A percentile compares a stretch with the other conserved stretches of the same genome.
These are phyloP conservation scores for Vireo griseus DNA, from an alignment of 2,797 vertebrate species.

Conservation along the genomic window DNA sequence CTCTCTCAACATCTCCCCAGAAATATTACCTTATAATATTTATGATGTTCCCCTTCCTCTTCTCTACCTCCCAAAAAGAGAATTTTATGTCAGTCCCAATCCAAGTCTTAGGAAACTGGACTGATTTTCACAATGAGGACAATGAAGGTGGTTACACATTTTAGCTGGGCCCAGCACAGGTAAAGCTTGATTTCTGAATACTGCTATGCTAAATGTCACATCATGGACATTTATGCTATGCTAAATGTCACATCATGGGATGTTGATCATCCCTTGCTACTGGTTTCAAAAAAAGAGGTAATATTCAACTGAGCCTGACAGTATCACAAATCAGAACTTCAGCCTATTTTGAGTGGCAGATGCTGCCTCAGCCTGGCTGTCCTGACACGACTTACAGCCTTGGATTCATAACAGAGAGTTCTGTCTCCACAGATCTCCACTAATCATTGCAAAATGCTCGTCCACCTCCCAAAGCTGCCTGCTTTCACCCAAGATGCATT, in stretches of 20 bases:
- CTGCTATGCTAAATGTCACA: not conserved
- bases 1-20: not conserved
- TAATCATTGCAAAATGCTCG: rapidly evolving
- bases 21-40: not conserved
- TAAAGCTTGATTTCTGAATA: not conserved
- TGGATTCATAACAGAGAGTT: not conserved
- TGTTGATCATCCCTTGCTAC: not conserved
- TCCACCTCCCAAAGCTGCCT: not conserved
- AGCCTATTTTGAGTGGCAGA: not conserved
- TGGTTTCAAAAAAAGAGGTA: not conserved
- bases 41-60: not conserved
- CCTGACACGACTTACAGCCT: not conserved
- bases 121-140: not conserved
- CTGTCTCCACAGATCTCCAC: not conserved
- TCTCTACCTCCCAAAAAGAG: not conserved
- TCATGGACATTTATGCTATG: not conserved
- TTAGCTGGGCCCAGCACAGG: not conserved
- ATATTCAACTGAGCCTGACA: not conserved
- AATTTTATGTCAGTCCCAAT: not conserved
- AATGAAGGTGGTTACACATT: not conserved
- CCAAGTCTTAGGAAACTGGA: not conserved
- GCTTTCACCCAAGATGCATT: not conserved
- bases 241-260: not conserved
- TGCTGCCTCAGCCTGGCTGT: not conserved
- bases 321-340: not conserved